Conservation (phyloP, 92 coral and sea anemone species). For the Chrysogorgia sp. region DNA sequence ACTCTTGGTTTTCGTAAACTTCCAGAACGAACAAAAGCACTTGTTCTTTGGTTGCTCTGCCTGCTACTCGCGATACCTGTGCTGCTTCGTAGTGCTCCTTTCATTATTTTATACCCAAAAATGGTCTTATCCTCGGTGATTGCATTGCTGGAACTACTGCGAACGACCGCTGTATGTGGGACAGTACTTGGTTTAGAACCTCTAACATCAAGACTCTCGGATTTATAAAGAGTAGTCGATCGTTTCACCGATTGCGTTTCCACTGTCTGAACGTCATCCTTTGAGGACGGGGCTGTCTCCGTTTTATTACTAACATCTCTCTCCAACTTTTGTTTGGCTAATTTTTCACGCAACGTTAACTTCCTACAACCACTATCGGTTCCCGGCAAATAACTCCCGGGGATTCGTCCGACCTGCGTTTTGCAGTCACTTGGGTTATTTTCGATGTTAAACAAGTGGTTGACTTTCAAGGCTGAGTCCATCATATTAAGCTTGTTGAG, state of each 20-base stretch:
- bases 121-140: conserved; percentile 30
- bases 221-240: background rate
- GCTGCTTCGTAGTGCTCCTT: conserved; percentile 9
- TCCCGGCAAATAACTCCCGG: background rate
- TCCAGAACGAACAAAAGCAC: conserved; percentile 5
- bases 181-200: background rate
- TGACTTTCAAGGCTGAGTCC: conserved; percentile 16
- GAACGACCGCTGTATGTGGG: background rate
- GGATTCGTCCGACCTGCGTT: background rate
- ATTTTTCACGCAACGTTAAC: conserved; percentile 18
- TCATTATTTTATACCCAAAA: conserved; percentile 31
- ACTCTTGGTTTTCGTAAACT: conserved; percentile 19
- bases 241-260: background rate
- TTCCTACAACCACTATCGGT: background rate
- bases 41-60: background rate
- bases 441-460: background rate
- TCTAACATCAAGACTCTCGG: background rate
- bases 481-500: background rate
- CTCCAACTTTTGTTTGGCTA: conserved; percentile 1
- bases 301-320: background rate
- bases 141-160: background rate
- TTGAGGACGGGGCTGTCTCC: background rate
- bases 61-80: background rate
- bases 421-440: background rate
- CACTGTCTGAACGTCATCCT: background rate